phyloP scores from a whole-genome alignment of 2,888 invertebrate species.

The Drosophila mimica region DNA sequence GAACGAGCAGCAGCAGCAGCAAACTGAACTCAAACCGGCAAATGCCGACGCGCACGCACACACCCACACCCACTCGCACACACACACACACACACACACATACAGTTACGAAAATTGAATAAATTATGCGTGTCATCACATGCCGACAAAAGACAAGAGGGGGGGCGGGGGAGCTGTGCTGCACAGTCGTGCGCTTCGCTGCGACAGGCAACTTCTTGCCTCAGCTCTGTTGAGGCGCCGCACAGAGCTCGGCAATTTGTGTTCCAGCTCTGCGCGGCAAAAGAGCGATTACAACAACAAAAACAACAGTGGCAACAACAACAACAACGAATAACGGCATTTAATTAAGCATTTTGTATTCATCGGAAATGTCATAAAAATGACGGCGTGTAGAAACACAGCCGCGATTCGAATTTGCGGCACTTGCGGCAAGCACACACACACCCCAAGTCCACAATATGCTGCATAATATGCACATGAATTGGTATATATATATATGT shows the following conservation, averaged over 20 bases:
- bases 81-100: conserved; percentile 26
- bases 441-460: conserved; percentile 29
- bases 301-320: conserved; percentile 31
- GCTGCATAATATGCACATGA: conserved; percentile 24
- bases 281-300: background rate
- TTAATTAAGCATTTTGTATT: conserved; percentile 84
- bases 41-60: conserved; percentile 34
- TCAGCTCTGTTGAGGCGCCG: conserved; percentile 9
- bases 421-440: conserved; percentile 19
- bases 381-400: conserved; percentile 56
- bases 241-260: conserved; percentile 64
- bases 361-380: conserved; percentile 82
- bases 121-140: conserved; percentile 82
- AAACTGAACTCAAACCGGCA: conserved; percentile 39
- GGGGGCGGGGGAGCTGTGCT: background rate
- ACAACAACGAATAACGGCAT: conserved; percentile 62
- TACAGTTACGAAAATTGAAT: conserved; percentile 74
- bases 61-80: background rate
- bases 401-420: conserved; percentile 45
- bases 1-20: conserved; percentile 31
- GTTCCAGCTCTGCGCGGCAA: conserved; percentile 40
- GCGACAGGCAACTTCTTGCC: conserved; percentile 30
- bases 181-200: background rate
- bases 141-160: conserved; percentile 49
- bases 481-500: background rate